Evolutionary conservation across 1,140 invertebrate species (phyloP).

Genomic region (Danaus plexippus): DNA sequence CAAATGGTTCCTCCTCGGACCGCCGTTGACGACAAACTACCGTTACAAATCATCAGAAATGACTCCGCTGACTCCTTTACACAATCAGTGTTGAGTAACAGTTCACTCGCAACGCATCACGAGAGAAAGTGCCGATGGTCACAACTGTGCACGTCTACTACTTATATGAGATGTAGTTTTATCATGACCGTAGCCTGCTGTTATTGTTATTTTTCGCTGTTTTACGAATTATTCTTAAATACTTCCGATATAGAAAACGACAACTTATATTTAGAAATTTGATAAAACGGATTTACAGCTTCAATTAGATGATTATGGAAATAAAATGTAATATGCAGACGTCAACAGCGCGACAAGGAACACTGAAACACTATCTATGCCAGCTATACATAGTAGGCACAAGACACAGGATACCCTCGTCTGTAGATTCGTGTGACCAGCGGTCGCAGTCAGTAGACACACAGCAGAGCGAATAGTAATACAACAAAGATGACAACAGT

Average conservation of each 20-base stretch:
- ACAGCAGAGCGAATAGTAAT: too few species aligned
- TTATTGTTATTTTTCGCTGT: conserved; percentile 1
- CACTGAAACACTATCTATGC: conserved; percentile 4
- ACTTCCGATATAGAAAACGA: neutral
- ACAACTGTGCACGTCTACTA: conserved; percentile 43
- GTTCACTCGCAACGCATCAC: conserved; percentile 49
- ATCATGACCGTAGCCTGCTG: conserved; percentile 25
- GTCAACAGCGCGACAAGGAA: conserved; percentile 11
- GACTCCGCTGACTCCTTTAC: conserved; percentile 33
- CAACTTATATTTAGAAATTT: conserved; percentile 7
- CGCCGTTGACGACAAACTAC: conserved; percentile 34
- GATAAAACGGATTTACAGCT: neutral
- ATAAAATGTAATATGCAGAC: conserved; percentile 7
- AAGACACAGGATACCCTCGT: too few species aligned
- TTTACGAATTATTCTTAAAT: too few species aligned
- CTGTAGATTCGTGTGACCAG: too few species aligned
- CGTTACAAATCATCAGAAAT: conserved; percentile 41
- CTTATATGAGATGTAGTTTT: conserved; percentile 45
- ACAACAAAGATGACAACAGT: too few species aligned
- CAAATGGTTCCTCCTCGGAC: conserved; percentile 16
- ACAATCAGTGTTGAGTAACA: conserved; percentile 55
- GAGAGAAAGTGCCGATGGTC: conserved; percentile 59
- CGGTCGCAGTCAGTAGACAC: too few species aligned
- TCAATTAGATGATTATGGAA: neutral
- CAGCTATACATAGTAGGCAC: conserved; percentile 7